A percentile compares a stretch with the other conserved stretches of the same genome.
Conservation (phyloP, 2,888 invertebrate species). For the Fissipunctia ypsillon region DNA sequence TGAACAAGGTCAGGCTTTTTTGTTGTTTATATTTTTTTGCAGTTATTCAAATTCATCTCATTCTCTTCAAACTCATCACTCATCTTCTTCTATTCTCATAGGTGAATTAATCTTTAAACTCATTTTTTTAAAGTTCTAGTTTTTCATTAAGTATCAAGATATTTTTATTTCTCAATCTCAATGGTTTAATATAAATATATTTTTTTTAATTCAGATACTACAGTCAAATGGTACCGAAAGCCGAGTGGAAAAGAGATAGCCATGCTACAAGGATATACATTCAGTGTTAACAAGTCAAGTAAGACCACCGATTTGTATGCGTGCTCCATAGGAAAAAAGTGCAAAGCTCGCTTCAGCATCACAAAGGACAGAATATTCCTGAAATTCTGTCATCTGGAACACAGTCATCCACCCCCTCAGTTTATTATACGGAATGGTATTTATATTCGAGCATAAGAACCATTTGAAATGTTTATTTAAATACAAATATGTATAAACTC, state of each 20-base stretch:
- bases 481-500: not conserved
- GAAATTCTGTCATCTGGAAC: constrained; percentile 23
- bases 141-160: too few relatives aligned
- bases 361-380: constrained; percentile 20
- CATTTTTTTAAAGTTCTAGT: not conserved
- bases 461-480: not conserved
- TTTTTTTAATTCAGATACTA: not conserved
- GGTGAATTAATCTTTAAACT: not conserved
- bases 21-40: not conserved
- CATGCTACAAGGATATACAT: constrained; percentile 71
- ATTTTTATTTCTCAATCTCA: not conserved
- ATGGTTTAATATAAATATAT: not conserved
- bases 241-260: constrained; percentile 67
- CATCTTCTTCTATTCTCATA: too few relatives aligned
- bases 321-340: constrained; percentile 32
- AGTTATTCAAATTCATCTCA: not conserved
- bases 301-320: constrained; percentile 10
- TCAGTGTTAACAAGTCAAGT: constrained; percentile 53
- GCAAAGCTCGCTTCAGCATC: constrained; percentile 39
- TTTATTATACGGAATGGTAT: constrained; percentile 20
- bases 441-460: constrained; percentile 22
- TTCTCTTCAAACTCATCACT: not conserved
- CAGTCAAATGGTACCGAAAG: constrained; percentile 58
- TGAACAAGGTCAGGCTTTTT: not conserved
- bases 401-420: constrained; percentile 27